Conservation (phyloP, 2,113 vertebrate genomes). For the Urocynchramus pylzowi region DNA sequence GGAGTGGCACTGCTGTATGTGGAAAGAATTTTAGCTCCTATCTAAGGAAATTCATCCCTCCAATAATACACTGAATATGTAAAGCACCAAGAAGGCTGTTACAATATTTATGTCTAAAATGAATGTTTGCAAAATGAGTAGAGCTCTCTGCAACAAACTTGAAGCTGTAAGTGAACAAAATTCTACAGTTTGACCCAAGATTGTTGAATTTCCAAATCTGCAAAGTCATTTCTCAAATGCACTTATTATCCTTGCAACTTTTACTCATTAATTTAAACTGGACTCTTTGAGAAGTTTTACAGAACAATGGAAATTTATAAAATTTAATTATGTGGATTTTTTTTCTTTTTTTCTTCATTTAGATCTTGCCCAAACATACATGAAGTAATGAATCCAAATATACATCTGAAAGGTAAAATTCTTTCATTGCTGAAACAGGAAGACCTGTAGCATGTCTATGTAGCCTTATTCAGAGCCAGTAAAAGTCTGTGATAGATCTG, state of each 20-base stretch:
- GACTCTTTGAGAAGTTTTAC: neutral
- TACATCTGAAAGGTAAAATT: neutral
- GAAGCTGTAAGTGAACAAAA: conserved; percentile 7
- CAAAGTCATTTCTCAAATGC: neutral
- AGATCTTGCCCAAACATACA: conserved; percentile 50
- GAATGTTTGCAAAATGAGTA: conserved; percentile 15
- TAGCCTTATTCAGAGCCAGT: neutral
- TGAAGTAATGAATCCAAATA: neutral
- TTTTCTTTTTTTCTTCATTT: neutral
- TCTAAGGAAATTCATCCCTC: neutral
- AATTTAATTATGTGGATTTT: neutral
- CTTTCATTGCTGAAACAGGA: neutral
- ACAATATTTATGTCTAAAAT: conserved; percentile 63
- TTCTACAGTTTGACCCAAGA: neutral
- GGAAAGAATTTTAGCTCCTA: neutral
- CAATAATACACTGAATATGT: neutral
- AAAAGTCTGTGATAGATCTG: neutral
- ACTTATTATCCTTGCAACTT: neutral
- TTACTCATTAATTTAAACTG: neutral
- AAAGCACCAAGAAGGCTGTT: neutral
- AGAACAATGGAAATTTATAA: neutral
- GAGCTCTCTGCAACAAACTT: neutral
- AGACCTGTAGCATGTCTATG: neutral
- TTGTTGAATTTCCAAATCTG: neutral
- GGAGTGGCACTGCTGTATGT: neutral